A percentile compares a stretch with the other conserved stretches of the same genome.
Evolutionary conservation across 2,888 invertebrate genomes (phyloP).

Genomic region (Ellobium chinense): DNA sequence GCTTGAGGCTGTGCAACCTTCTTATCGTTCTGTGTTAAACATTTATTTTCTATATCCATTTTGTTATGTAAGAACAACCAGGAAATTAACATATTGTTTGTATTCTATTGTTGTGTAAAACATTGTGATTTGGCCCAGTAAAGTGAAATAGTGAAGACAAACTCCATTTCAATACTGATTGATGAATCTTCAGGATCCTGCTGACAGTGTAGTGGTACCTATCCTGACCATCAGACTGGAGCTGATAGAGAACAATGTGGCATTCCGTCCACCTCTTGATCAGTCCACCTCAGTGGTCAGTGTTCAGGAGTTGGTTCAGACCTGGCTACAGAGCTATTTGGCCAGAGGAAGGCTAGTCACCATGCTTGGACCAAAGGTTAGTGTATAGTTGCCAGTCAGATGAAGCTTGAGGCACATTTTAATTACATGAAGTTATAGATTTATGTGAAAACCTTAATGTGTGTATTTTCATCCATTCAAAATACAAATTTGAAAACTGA

Average conservation of each 20-base stretch:
- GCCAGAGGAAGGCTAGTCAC: conserved; percentile 73
- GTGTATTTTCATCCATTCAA: no score
- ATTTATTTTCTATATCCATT: no score
- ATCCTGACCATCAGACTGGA: conserved; percentile 77
- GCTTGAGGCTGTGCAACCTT: no score
- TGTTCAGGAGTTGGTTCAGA: conserved; percentile 75
- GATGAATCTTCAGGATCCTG: conserved; percentile 13
- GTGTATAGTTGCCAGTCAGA: no score
- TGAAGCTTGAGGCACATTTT: background rate
- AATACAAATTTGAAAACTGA: no score
- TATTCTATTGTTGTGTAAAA: no score
- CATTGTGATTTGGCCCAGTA: no score
- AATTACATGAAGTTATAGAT: background rate
- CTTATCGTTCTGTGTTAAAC: no score
- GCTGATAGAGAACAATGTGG: conserved; percentile 75
- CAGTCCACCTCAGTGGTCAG: conserved; percentile 74
- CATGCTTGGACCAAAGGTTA: conserved; percentile 76
- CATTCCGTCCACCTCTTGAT: conserved; percentile 77
- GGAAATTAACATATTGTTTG: no score
- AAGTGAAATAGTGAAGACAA: no score
- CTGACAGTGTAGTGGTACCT: conserved; percentile 64
- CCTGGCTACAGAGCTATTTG: conserved; percentile 75
- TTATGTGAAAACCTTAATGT: background rate
- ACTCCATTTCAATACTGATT: no score
- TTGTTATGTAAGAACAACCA: no score